phyloP scores from a whole-genome alignment of 2,888 invertebrate genomes.

The Pandemis heparana region DNA sequence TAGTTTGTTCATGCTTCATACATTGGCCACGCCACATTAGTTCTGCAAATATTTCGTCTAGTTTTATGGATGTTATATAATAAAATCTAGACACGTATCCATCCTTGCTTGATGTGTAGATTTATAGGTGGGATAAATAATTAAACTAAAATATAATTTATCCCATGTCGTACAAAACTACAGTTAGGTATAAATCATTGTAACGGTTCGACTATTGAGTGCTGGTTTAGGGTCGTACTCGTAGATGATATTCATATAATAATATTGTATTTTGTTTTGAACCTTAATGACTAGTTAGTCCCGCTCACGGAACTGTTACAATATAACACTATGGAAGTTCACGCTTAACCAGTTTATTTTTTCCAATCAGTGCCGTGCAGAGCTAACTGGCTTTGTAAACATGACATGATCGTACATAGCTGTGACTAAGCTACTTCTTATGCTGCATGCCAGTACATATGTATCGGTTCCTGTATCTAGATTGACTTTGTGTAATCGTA shows the following conservation, averaged over 20 bases:
- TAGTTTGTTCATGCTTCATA: constrained; percentile 21
- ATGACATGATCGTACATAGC: constrained; percentile 30
- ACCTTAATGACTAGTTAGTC: not conserved
- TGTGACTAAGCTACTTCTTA: constrained; percentile 39
- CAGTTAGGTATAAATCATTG: too few species aligned
- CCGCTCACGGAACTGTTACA: constrained; percentile 14
- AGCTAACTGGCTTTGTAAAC: constrained; percentile 37
- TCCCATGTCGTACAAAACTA: not conserved
- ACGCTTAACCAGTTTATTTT: constrained; percentile 38
- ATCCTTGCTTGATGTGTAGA: not conserved
- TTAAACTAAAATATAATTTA: not conserved
- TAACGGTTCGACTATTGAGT: too few species aligned
- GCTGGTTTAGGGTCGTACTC: not conserved
- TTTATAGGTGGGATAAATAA: not conserved
- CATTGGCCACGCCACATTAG: constrained; percentile 24
- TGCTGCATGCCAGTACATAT: constrained; percentile 34
- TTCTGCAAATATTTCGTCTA: constrained; percentile 25
- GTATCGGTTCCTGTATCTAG: constrained; percentile 40
- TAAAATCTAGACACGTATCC: not conserved
- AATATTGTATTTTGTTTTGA: not conserved
- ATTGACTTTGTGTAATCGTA: constrained; percentile 32
- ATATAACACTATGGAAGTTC: constrained; percentile 5
- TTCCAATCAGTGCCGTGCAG: constrained; percentile 25
- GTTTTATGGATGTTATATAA: not conserved
- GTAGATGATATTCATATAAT: too few species aligned